These are phyloP conservation scores for Vulpes vulpes DNA, from an alignment of 2,113 vertebrate species.

Conservation along the genomic window DNA sequence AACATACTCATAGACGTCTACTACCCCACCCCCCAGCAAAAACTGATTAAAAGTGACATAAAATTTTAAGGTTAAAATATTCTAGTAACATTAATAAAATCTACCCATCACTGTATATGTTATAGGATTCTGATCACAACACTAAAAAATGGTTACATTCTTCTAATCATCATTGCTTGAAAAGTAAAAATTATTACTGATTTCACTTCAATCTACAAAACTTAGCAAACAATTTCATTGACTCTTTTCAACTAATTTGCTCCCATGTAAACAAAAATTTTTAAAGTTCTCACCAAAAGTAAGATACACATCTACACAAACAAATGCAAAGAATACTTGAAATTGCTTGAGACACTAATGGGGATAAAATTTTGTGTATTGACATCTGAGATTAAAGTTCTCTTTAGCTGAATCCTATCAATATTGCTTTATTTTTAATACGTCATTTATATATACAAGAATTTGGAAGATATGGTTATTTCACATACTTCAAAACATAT, in stretches of 20 bases:
- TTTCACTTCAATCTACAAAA: not conserved
- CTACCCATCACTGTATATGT: not conserved
- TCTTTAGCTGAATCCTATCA: not conserved
- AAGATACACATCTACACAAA: not conserved
- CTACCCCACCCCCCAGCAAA: no score
- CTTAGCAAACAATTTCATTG: not conserved
- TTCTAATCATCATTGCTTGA: not conserved
- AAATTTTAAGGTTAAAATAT: not conserved
- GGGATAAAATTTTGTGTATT: not conserved
- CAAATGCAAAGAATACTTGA: not conserved
- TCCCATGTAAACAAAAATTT: not conserved
- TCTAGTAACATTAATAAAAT: not conserved
- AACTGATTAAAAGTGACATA: not conserved
- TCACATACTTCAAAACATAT: not conserved
- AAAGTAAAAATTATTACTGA: constrained; percentile 54
- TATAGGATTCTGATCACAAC: not conserved
- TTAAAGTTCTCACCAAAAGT: not conserved
- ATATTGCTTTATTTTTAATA: not conserved
- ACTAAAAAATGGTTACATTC: not conserved
- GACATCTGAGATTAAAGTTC: not conserved
- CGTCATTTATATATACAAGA: not conserved
- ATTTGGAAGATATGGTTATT: not conserved
- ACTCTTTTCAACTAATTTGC: not conserved
- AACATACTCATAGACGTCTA: not conserved
- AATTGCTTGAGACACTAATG: not conserved